Base-by-base conservation (phyloP, 2,113 vertebrate genomes). In the Oncorhynchus clarkii region DNA sequence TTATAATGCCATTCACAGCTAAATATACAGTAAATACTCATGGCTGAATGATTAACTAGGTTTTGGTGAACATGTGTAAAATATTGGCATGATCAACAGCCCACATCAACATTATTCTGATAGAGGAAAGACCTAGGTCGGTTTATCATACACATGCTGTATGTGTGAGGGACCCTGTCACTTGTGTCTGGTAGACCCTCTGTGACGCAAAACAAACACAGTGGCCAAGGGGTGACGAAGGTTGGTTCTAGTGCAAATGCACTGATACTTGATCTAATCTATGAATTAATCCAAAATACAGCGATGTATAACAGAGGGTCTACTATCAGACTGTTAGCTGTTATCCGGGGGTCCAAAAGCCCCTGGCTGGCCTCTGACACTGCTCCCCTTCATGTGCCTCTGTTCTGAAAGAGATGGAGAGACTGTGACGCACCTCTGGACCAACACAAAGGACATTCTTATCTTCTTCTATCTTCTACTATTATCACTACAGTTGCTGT, bases 221-320 rank as follows among this genome's bases (percentile, higher is more conserved):
- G 27, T 3, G 65, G 57, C 75, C 12, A 68, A 71, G 29, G 67
- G 20, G 69, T 57, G 16, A 18, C 26, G 26, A 34, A 18, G 26
- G 66, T 13, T 27, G 27, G 29, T 5, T 54, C 51, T 5, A 54
- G 16, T 54, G 51, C 51, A 54, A 13, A 54, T 54, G 12, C 16
- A 67, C 66, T 85, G 12, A 39, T 39, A 80, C 75, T 81, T 82
- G 88, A 91, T 91, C 89, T 76, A 72, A 91, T 92, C 89, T 75
- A 75, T 59, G 57, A 79, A 89, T 86, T 83, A 60, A 76, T 80
- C 77, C 77, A 77, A 88, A 88, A 84, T 70, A 87, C 82, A 87
- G 24, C 68, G 83, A 70, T 48, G 69, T 51, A 26, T 92, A 90
- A 90, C 74, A 90, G 73, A 71, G 80, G 71, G 59, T 59, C 69